Conservation (phyloP, 2,888 invertebrate species). For the Zhuqinia jingwanae region DNA sequence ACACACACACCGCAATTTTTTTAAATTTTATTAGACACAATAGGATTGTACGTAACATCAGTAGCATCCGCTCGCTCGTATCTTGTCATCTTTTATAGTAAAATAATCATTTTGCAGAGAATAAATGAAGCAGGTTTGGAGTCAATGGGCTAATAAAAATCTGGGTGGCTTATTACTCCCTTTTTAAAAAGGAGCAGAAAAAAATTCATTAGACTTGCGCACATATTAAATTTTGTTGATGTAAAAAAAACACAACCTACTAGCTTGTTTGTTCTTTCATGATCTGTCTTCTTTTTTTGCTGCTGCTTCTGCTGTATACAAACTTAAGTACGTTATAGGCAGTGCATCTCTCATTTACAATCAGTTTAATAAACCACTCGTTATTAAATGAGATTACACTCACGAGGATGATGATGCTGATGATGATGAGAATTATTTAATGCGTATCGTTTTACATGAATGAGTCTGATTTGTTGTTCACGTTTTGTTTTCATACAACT, state of each 20-base stretch:
- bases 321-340: not conserved
- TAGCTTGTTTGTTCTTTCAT: conserved; percentile 17
- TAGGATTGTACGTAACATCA: not conserved
- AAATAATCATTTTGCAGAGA: conserved; percentile 44
- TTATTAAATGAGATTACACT: conserved; percentile 59
- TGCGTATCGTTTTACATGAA: conserved; percentile 29
- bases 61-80: conserved; percentile 26
- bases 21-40: conserved; percentile 25
- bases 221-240: not conserved
- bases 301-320: conserved; percentile 2
- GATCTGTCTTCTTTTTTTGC: not conserved
- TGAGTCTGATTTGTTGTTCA: conserved; percentile 34
- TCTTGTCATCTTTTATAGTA: conserved; percentile 41
- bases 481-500: not conserved
- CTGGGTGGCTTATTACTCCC: conserved; percentile 64
- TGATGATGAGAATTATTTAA: conserved; percentile 42
- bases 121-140: conserved; percentile 65
- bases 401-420: not conserved
- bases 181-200: conserved; percentile 13
- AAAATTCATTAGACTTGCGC: conserved; percentile 11
- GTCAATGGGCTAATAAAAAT: conserved; percentile 71
- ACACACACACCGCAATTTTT: conserved; percentile 10
- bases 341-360: conserved; percentile 35
- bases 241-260: conserved; percentile 33
- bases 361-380: conserved; percentile 41